Evolutionary conservation across 2,113 vertebrate genomes (phyloP).

Genomic region (Oenanthe oenanthe): DNA sequence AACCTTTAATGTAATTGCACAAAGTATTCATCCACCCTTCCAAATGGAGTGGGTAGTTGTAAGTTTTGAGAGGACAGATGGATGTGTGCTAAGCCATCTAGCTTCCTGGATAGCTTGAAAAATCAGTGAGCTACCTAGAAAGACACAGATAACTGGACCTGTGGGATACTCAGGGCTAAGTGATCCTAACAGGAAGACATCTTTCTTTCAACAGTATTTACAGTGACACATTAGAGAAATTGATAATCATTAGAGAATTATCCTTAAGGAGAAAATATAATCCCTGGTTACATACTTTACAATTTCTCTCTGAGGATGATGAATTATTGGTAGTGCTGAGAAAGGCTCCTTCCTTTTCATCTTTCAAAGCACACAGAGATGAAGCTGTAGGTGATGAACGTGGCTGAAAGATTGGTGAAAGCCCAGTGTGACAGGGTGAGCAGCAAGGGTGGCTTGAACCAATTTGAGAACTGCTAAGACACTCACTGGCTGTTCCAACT

Average conservation of each 20-base stretch:
- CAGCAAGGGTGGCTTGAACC: not conserved
- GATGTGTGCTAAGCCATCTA: not conserved
- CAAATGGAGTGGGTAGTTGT: not conserved
- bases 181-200: not conserved
- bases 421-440: not conserved
- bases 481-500: not conserved
- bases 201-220: not conserved
- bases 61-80: not conserved
- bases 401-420: not conserved
- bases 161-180: not conserved
- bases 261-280: not conserved
- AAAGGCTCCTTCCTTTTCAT: not conserved
- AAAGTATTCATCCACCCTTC: constrained; percentile 29
- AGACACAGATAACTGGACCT: not conserved
- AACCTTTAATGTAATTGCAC: constrained; percentile 49
- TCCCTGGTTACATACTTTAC: not conserved
- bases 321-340: not conserved
- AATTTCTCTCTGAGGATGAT: not conserved
- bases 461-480: not conserved
- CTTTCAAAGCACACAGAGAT: not conserved
- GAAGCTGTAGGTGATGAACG: not conserved
- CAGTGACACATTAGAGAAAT: not conserved
- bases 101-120: not conserved
- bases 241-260: not conserved
- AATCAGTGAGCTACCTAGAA: not conserved